These are phyloP conservation scores for Aricia artaxerxes DNA, from an alignment of 2,888 invertebrate species.

Conservation along the genomic window DNA sequence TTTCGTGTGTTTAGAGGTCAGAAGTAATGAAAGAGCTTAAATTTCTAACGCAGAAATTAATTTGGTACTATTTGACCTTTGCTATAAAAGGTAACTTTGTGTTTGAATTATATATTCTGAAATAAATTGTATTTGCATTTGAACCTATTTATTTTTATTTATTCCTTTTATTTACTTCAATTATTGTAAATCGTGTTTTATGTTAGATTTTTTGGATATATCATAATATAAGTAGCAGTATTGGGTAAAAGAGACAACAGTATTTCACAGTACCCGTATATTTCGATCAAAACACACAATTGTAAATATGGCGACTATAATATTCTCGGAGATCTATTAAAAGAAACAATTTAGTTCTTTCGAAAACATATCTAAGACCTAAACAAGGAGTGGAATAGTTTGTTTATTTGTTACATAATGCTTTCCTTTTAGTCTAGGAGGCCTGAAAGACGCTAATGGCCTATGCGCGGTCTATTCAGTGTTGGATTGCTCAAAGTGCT, in stretches of 20 bases:
- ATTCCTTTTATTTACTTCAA: too few relatives aligned
- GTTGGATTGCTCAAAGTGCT: neutral
- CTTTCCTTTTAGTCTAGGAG: neutral
- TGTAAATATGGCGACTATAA: slow-evolving; percentile 16
- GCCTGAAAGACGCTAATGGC: neutral
- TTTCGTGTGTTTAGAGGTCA: neutral
- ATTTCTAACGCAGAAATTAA: neutral
- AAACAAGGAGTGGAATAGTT: neutral
- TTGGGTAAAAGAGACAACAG: neutral
- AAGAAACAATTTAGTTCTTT: neutral
- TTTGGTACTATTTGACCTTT: neutral
- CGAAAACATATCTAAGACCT: neutral
- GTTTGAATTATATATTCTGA: slow-evolving; percentile 32
- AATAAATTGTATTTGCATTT: slow-evolving; percentile 40
- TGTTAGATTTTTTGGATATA: too few relatives aligned
- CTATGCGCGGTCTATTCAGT: neutral
- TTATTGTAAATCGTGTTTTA: too few relatives aligned
- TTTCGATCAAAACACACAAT: slow-evolving; percentile 14
- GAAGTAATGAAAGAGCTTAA: neutral
- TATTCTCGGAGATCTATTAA: neutral
- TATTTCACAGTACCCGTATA: slow-evolving; percentile 1
- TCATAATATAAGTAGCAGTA: too few relatives aligned
- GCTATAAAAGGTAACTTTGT: slow-evolving; percentile 33
- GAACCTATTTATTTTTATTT: slow-evolving; percentile 33
- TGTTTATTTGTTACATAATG: neutral